A percentile compares a stretch with the other conserved stretches of the same genome.
Evolutionary conservation across 2,888 invertebrate genomes (phyloP).

Genomic region (Apodemia hepburni): DNA sequence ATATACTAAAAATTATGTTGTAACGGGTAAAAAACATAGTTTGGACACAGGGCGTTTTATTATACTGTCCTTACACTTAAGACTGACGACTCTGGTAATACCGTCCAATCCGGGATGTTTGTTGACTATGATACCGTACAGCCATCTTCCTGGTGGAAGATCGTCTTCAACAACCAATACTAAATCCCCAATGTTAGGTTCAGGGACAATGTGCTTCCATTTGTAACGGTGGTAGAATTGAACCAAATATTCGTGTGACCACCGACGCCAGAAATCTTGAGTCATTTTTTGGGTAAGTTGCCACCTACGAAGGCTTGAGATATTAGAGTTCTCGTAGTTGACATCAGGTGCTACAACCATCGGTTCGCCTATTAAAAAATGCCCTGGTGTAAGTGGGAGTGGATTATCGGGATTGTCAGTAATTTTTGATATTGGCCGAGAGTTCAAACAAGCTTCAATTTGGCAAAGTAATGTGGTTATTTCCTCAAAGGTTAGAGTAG

Average conservation of each 20-base stretch:
- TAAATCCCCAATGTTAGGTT: conserved; percentile 30
- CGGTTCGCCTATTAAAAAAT: conserved; percentile 32
- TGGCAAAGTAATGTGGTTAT: conserved; percentile 26
- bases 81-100: neutral
- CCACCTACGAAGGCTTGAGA: conserved; percentile 28
- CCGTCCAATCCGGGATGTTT: conserved; percentile 17
- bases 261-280: conserved; percentile 31
- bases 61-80: neutral
- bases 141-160: conserved; percentile 23
- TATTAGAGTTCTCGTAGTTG: conserved; percentile 23
- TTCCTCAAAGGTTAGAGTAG: conserved; percentile 29
- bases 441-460: conserved; percentile 32
- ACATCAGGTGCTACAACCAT: conserved; percentile 25
- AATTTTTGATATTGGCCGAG: conserved; percentile 23
- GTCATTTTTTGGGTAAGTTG: conserved; percentile 30
- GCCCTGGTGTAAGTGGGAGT: conserved; percentile 29
- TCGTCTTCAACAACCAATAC: conserved; percentile 29
- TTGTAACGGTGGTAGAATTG: conserved; percentile 28
- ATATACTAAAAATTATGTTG: neutral
- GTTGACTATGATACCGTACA: conserved; percentile 26
- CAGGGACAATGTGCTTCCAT: conserved; percentile 23
- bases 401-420: conserved; percentile 24
- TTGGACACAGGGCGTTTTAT: neutral
- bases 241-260: conserved; percentile 29
- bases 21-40: neutral